phyloP scores from a whole-genome alignment of 1,140 invertebrate species.

The Cotesia glomerata region DNA sequence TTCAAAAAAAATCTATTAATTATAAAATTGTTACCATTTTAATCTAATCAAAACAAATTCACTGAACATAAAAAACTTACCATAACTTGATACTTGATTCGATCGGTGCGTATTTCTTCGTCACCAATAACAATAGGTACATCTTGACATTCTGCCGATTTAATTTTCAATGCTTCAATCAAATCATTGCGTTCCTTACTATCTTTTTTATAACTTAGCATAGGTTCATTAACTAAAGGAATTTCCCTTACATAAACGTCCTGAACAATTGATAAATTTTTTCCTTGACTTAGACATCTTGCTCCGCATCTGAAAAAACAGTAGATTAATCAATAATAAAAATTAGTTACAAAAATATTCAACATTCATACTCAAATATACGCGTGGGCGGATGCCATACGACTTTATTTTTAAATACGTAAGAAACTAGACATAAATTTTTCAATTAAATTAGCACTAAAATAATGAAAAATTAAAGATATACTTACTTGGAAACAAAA shows the following conservation, averaged over 20 bases:
- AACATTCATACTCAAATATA: background rate
- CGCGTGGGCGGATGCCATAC: no score
- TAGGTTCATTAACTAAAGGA: conserved; percentile 79
- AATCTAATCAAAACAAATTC: background rate
- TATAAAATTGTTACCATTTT: no score
- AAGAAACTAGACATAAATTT: no score
- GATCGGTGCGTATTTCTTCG: conserved; percentile 80
- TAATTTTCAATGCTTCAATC: conserved; percentile 74
- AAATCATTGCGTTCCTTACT: conserved; percentile 82
- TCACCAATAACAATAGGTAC: conserved; percentile 93
- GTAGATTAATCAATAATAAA: background rate
- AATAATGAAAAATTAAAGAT: no score
- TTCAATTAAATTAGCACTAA: no score
- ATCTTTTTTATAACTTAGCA: conserved; percentile 81
- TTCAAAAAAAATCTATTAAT: no score
- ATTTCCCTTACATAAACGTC: conserved; percentile 73
- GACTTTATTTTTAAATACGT: no score
- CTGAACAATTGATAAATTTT: conserved; percentile 65
- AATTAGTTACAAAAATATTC: background rate
- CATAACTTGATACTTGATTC: conserved; percentile 78
- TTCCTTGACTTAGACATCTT: conserved; percentile 58
- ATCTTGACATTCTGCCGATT: conserved; percentile 74
- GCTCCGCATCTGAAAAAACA: conserved; percentile 45
- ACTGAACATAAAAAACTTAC: conserved; percentile 55
- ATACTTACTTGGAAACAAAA: no score